Conservation (phyloP, 2,113 vertebrate species). For the Scopus umbretta region DNA sequence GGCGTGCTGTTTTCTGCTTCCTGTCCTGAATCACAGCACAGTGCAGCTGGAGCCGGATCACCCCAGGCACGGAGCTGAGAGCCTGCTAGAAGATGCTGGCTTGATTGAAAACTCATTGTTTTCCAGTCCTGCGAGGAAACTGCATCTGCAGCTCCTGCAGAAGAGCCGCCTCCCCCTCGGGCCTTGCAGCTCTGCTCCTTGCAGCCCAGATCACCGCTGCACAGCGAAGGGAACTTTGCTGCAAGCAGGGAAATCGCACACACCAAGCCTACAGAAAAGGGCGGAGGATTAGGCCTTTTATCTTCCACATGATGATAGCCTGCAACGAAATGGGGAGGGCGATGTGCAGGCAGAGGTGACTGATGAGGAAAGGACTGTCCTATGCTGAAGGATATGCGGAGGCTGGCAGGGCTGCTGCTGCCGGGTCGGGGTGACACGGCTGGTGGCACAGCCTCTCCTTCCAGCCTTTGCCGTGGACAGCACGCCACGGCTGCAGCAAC, state of each 20-base stretch:
- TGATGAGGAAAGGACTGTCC: neutral
- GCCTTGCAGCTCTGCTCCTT: neutral
- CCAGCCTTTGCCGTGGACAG: neutral
- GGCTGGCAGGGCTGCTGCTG: neutral
- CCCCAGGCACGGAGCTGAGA: neutral
- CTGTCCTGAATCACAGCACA: neutral
- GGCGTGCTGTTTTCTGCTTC: neutral
- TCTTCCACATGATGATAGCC: no score
- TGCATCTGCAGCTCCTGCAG: neutral
- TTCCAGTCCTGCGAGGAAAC: neutral
- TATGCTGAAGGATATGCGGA: rapidly evolving
- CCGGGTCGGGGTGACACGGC: neutral
- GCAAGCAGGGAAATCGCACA: neutral
- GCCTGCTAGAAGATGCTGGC: neutral
- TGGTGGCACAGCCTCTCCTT: neutral
- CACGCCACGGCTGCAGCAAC: neutral
- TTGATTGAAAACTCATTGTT: neutral
- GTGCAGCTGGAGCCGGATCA: neutral
- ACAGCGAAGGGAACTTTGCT: neutral
- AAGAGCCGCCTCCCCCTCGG: neutral
- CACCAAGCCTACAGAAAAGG: neutral
- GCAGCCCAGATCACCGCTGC: neutral
- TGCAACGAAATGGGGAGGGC: neutral
- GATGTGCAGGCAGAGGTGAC: neutral
- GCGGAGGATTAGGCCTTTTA: neutral